Evolutionary conservation across 2,113 vertebrate species (phyloP), one percentile per base, ranked within the genome.

Genomic region (Xiphophorus maculatus): DNA sequence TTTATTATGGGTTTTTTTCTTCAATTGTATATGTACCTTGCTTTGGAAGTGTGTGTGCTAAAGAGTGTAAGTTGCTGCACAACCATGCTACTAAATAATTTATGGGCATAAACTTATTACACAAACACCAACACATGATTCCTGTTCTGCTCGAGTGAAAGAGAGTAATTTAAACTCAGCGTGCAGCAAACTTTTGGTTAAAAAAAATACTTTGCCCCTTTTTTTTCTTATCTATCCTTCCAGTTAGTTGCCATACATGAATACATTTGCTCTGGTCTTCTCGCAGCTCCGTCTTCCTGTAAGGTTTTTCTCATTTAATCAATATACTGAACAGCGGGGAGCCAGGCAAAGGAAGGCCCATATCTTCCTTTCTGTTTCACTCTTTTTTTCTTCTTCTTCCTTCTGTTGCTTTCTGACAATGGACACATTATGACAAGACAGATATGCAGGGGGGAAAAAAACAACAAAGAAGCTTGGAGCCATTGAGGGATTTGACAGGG

Each of bases 51-150:
- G 40, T 28, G 30, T 0, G 30, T 0, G 33, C 13, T 77, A 15
- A 44, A 69, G 9, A 71, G 11, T 79, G 25, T 37, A 33, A 32
- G 65, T 54, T 27, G 74, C 54, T 7, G 69, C 29, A 66, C 29
- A 75, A 83, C 72, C 44, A 29, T 29, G 40, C 61, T 27, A 51
- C 37, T 35, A 58, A 80, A 78, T 79, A 77, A 85, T 85, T 86
- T 74, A 80, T 66, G 79, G 79, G 35, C 85, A 79, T 82, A 68
- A 81, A 74, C 80, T 89, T 77, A 84, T 86, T 88, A 76, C 74
- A 63, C 66, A 69, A 69, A 25, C 63, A 71, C 79, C 48, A 73
- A 44, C 48, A 51, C 70, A 74, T 73, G 68, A 84, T 84, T 79
- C 74, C 75, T 30, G 72, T 12, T 11, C 29, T 35, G 44, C 79